A percentile compares a stretch with the other conserved stretches of the same genome.
phyloP scores from a whole-genome alignment of 1,140 invertebrate genomes.

The Helicoverpa armigera region DNA sequence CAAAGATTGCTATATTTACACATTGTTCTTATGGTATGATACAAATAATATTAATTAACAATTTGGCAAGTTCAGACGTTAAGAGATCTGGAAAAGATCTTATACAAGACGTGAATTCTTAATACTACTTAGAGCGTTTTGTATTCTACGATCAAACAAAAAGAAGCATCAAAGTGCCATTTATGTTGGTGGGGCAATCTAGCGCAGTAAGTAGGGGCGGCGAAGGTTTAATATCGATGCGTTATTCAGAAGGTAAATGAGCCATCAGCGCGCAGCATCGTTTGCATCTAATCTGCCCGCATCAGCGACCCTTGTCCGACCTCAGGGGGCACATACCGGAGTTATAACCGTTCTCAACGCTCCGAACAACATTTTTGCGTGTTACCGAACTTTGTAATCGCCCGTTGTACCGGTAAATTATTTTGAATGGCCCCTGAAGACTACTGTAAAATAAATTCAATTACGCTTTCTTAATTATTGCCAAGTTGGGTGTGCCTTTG shows the following conservation, averaged over 20 bases:
- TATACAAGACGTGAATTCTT: neutral
- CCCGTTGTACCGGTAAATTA: conserved; percentile 13
- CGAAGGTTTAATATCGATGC: conserved; percentile 69
- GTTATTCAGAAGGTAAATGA: conserved; percentile 83
- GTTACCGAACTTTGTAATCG: conserved; percentile 22
- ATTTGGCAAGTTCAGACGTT: neutral
- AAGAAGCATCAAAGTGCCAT: conserved; percentile 38
- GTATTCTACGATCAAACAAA: conserved; percentile 34
- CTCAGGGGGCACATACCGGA: conserved; percentile 44
- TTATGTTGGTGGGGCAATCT: conserved; percentile 26
- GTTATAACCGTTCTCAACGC: conserved; percentile 21
- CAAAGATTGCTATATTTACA: neutral
- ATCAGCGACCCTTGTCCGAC: conserved; percentile 63
- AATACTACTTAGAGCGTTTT: neutral
- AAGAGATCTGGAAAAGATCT: neutral
- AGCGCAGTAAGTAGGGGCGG: conserved; percentile 45
- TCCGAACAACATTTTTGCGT: conserved; percentile 15
- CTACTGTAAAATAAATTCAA: neutral
- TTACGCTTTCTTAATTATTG: conserved; percentile 8
- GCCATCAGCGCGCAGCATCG: conserved; percentile 78
- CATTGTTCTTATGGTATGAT: neutral
- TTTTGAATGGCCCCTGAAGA: conserved; percentile 1
- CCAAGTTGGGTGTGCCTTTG: neutral
- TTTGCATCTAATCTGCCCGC: conserved; percentile 82
- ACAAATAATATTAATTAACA: conserved; percentile 1